Conservation (phyloP, 2,888 invertebrate genomes). For the Aplocera efformata region DNA sequence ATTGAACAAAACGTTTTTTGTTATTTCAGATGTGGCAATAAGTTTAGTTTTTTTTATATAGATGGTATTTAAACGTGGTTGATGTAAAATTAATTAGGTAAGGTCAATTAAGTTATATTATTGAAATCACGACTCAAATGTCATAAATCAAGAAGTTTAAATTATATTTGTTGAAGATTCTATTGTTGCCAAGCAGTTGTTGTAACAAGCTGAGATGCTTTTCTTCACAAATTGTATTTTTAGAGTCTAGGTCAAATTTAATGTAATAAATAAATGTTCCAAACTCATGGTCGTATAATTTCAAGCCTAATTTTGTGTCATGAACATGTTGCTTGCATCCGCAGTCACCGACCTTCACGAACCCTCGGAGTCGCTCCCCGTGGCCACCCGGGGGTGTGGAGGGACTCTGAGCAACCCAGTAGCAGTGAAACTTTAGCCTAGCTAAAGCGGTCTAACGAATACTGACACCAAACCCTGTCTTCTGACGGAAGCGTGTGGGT, state of each 20-base stretch:
- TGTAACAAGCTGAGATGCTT: conserved; percentile 16
- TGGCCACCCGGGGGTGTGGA: no score
- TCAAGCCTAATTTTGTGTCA: no score
- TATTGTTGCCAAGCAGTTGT: conserved; percentile 20
- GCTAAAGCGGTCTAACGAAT: no score
- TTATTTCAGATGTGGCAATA: background rate
- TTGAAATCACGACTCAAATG: conserved; percentile 1
- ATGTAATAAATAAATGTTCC: conserved; percentile 6
- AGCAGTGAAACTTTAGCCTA: no score
- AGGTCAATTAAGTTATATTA: conserved; percentile 14
- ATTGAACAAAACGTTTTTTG: no score
- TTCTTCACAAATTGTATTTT: conserved; percentile 14
- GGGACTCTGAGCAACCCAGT: no score
- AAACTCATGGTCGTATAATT: conserved; percentile 3
- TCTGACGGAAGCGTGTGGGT: no score
- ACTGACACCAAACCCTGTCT: no score
- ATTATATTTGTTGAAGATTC: conserved; percentile 4
- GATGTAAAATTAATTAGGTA: conserved; percentile 11
- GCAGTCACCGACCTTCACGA: no score
- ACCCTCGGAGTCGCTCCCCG: no score
- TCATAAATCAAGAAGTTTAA: conserved; percentile 4
- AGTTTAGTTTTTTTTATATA: background rate
- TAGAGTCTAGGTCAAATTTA: conserved; percentile 9
- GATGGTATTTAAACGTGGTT: background rate
- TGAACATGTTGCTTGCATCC: no score